Base-by-base conservation (phyloP, 2,888 invertebrate genomes). In the Plagiodera versicolora region DNA sequence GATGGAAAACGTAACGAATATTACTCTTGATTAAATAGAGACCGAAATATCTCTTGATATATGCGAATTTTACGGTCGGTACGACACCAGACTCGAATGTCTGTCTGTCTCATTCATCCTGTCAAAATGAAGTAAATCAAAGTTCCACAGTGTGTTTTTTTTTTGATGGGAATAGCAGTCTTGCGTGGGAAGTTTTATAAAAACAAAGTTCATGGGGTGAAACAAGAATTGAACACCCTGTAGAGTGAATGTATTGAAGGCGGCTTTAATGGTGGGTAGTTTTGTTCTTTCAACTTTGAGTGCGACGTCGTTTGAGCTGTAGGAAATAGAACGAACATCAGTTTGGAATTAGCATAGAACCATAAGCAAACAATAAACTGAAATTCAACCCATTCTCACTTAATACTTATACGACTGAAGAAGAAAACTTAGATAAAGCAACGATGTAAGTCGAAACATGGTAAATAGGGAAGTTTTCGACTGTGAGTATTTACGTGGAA, bases 371-470 rank as follows among this genome's bases (percentile, higher is more conserved):
- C 39, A 39, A 39, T 39, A 14, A n/a, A n/a, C 2, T n/a, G 14
- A 11, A 39, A 39, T 39, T 14, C 14, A n/a, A n/a, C 39, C 10
- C 3, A 39, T 39, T 14, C 39, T 39, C 14, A 39, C 39, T 32
- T 2, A 32, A 32, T 32, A 32, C 32, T 32, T 32, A 4, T 32
- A 32, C 32, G 32, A 39, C 39, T 39, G 14, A 3, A 39, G 14
- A 39, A 39, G 4, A 2, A 53, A 53, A 53, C 53, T 56, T 46
- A 14, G 56, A 56, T 53, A 60, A 56, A 60, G 53, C 52, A 52
- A 32, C 17, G n/a, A n/a, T 39, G 56, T 56, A 60, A 60, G 56
- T 56, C 56, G 56, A 56, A 56, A 48, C 60, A 52, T 60, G 39
- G 51, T 60, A 56, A 56, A 52, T 49, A 19, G 46, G 49, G 50